phyloP scores from a whole-genome alignment of 2,113 vertebrate genomes.

The Echinops telfairi region DNA sequence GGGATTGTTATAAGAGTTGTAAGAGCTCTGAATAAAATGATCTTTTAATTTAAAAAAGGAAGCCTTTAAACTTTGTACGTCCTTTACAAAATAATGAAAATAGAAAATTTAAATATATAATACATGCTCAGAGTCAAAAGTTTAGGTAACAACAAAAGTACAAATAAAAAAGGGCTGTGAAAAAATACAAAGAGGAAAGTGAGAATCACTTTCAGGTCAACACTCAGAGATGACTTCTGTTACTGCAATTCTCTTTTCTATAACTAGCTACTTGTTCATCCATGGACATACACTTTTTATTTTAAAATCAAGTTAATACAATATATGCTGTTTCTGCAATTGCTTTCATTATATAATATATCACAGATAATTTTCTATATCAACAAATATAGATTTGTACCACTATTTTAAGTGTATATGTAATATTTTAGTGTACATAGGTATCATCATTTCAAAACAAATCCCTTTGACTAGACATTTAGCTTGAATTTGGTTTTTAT shows the following conservation, averaged over 20 bases:
- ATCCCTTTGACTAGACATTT: no score
- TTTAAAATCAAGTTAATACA: constrained; percentile 23
- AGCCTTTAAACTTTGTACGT: background rate
- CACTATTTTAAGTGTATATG: constrained; percentile 19
- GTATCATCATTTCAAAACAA: no score
- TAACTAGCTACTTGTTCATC: background rate
- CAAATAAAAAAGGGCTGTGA: background rate
- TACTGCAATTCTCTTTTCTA: background rate
- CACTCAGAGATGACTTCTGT: background rate
- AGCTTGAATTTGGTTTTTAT: no score
- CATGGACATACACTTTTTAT: background rate
- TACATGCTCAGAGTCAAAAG: constrained; percentile 6
- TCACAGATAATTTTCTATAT: background rate
- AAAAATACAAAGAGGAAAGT: constrained; percentile 15
- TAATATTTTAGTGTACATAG: background rate
- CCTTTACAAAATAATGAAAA: constrained; percentile 39
- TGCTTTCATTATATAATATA: constrained; percentile 33
- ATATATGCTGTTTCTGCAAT: background rate
- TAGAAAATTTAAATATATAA: background rate
- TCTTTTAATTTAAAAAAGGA: background rate
- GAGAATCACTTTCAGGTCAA: background rate
- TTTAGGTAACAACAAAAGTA: background rate
- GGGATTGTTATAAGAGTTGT: no score
- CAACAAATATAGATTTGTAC: constrained; percentile 23
- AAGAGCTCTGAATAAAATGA: no score